These are phyloP conservation scores for Drosophila glabriapex DNA, from an alignment of 2,888 invertebrate species.

Conservation along the genomic window DNA sequence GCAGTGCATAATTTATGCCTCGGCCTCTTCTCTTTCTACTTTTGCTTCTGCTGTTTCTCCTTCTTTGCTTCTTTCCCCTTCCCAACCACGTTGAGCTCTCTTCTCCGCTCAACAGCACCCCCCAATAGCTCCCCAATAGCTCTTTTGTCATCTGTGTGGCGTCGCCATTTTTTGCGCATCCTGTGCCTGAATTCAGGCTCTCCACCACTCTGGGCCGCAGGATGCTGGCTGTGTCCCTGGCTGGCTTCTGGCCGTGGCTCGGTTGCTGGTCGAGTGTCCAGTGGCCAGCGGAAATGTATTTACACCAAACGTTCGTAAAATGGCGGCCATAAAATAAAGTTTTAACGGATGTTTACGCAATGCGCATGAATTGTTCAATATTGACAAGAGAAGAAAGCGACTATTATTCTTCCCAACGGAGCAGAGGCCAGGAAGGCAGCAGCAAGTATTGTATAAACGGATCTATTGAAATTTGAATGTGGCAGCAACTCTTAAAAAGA, in stretches of 20 bases:
- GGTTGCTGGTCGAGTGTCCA: slow-evolving; percentile 46
- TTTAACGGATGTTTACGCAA: slow-evolving; percentile 79
- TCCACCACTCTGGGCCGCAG: slow-evolving; percentile 22
- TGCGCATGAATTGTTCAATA: slow-evolving; percentile 80
- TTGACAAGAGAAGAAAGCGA: slow-evolving; percentile 73
- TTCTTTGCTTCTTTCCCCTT: not conserved
- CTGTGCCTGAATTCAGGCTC: slow-evolving; percentile 51
- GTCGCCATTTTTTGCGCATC: slow-evolving; percentile 73
- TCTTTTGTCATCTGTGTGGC: slow-evolving; percentile 63
- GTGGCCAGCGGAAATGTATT: slow-evolving; percentile 72
- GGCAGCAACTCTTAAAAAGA: slow-evolving; percentile 12
- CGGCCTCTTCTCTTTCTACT: slow-evolving; percentile 24
- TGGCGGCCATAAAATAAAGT: slow-evolving; percentile 80
- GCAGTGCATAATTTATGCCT: slow-evolving; percentile 78
- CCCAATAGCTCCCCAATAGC: slow-evolving; percentile 12
- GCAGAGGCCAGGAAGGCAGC: not conserved
- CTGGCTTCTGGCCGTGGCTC: slow-evolving; percentile 21
- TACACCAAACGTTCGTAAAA: slow-evolving; percentile 77
- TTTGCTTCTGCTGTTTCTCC: slow-evolving; percentile 15
- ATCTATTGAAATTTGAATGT: slow-evolving; percentile 68
- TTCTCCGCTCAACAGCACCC: slow-evolving; percentile 13
- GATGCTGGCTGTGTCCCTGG: slow-evolving; percentile 8
- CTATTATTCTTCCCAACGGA: slow-evolving; percentile 53
- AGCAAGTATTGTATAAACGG: not conserved
- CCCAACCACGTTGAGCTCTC: slow-evolving; percentile 6